Conservation (phyloP, 37 sponge, comb jelly and placozoan species). For the Trichoplax adhaerens region DNA sequence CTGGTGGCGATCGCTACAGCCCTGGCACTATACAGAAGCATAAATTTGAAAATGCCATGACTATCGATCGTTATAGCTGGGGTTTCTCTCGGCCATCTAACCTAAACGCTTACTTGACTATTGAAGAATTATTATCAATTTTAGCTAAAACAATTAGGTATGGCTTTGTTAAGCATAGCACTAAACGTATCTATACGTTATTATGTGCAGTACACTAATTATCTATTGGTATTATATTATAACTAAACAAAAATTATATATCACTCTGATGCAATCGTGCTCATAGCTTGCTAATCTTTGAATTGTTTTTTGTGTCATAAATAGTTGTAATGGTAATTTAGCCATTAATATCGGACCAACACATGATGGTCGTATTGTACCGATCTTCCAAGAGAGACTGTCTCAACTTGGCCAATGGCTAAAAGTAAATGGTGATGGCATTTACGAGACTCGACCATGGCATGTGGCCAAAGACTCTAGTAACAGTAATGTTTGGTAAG, state of each 20-base stretch:
- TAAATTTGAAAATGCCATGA: conserved; percentile 80
- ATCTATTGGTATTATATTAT: no score
- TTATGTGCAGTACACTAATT: no score
- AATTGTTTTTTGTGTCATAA: no score
- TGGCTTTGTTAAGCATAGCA: no score
- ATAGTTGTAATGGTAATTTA: conserved; percentile 21
- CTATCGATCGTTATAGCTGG: conserved; percentile 41
- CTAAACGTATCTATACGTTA: no score
- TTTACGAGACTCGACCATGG: neutral
- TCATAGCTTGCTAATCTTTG: no score
- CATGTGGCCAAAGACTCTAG: no score
- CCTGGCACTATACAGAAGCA: conserved; percentile 39
- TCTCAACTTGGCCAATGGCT: conserved; percentile 57
- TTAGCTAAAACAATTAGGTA: conserved; percentile 52
- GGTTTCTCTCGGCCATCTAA: conserved; percentile 34
- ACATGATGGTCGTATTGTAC: conserved; percentile 47
- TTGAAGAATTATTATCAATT: conserved; percentile 22
- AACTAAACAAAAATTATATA: no score
- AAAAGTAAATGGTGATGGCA: conserved; percentile 15
- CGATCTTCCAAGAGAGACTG: conserved; percentile 55
- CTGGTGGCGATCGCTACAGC: conserved; percentile 38
- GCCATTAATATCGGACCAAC: conserved; percentile 67
- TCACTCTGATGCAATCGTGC: no score
- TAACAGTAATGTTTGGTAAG: no score
- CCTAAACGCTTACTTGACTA: conserved; percentile 22